Evolutionary conservation across 1,140 invertebrate genomes (phyloP).

Genomic region (Rhopalosiphum maidis): DNA sequence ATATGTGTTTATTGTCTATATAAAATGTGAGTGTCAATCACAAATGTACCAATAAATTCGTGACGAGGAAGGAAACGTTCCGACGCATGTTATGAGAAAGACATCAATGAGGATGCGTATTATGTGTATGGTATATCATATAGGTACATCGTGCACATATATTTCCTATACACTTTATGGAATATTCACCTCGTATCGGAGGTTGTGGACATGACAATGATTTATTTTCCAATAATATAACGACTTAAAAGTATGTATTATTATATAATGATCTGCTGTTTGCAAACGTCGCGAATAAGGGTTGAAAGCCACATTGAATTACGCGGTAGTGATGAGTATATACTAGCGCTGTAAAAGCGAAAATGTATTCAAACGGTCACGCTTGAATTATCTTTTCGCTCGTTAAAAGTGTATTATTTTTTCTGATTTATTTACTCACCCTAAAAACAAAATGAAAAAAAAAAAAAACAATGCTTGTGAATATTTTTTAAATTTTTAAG

Average conservation of each 20-base stretch:
- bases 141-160: not conserved
- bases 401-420: not conserved
- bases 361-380: not conserved
- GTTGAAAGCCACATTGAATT: constrained; percentile 8
- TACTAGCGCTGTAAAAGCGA: not conserved
- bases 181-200: not conserved
- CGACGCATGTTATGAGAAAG: not conserved
- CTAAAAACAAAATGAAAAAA: not conserved
- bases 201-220: not conserved
- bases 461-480: not conserved
- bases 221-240: constrained; percentile 6
- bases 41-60: not conserved
- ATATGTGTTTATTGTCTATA: not conserved
- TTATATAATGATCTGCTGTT: not conserved
- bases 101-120: not conserved
- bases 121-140: not conserved
- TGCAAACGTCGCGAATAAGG: not conserved
- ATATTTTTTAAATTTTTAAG: constrained; percentile 4
- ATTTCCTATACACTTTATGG: not conserved
- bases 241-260: not conserved
- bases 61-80: not conserved
- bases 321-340: not conserved
- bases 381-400: not conserved
- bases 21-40: not conserved
- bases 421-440: not conserved